Evolutionary conservation across 2,888 invertebrate species (phyloP), one percentile per base, ranked within the genome.

Genomic region (Caenorhabditis sp.): DNA sequence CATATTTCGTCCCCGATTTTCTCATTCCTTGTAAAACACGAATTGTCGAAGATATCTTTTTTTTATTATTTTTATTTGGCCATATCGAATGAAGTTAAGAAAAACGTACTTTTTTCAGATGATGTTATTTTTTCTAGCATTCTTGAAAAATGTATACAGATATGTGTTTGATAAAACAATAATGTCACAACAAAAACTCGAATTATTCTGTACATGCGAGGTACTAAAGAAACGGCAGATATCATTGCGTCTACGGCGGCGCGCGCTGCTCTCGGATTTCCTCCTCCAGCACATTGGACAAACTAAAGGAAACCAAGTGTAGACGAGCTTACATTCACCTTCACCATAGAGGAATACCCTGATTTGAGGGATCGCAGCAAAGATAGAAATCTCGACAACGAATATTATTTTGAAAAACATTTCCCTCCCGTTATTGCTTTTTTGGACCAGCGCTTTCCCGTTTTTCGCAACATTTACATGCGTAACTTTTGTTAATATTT

Each of bases 371-470:
- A 66, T 59, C 69, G 36, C 26, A 49, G 49, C 54, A 27, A 58
- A 53, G 27, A 23, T 64, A 6, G 65, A 17, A 69, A 61, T 61
- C 53, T 43, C 55, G 69, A 69, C 54, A 69, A 65, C 36, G 8
- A 23, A 0, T 69, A 57, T 27, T 69, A 66, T 43, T 66, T 61
- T 21, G 65, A 65, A 26, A 1, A 66, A 2, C 65, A 66, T 66
- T 26, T 66, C 5, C 54, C 61, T 37, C 60, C 65, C 60, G 69
- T 31, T 36, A 69, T 69, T 53, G 66, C 60, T 10, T 69, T 61
- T 37, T 61, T 69, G 69, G 69, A 69, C 50, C 19, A 31, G 57
- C 69, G 66, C 65, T 69, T 69, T 27, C 69, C 69, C 1, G 27
- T 37, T 23, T 64, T 69, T 69, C 63, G 69, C 36, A 58, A 4